Evolutionary conservation across 30 jellyfish, hydroid and myxozoan species (phyloP).

Genomic region (Phacellophora camtschatica): DNA sequence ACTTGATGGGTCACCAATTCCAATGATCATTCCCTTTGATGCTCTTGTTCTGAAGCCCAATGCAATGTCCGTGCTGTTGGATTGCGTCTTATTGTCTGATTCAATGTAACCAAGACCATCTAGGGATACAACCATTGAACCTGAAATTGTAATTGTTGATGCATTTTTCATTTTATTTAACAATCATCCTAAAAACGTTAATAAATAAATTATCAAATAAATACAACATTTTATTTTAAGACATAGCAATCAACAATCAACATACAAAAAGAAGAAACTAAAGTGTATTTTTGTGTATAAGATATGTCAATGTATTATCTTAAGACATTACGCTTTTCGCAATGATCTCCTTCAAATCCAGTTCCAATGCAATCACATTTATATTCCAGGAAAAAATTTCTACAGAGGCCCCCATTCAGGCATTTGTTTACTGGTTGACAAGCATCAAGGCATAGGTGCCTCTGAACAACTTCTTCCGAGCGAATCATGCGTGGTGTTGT

Average conservation of each 20-base stretch:
- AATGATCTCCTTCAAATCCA: conserved; percentile 33
- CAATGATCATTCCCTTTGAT: conserved; percentile 58
- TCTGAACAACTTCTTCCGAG: conserved; percentile 10
- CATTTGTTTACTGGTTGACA: conserved; percentile 23
- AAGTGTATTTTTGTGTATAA: too few relatives aligned
- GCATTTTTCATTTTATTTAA: too few relatives aligned
- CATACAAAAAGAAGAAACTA: too few relatives aligned
- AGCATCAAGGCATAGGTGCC: conserved; percentile 55
- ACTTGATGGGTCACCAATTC: conserved; percentile 38
- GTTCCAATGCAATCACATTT: conserved; percentile 61
- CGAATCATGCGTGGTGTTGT: conserved; percentile 9
- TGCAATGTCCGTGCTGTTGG: conserved; percentile 39
- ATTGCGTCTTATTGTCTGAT: not conserved
- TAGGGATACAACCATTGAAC: conserved; percentile 5
- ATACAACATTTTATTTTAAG: too few relatives aligned
- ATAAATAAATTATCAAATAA: too few relatives aligned
- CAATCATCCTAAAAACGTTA: too few relatives aligned
- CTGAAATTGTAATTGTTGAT: too few relatives aligned
- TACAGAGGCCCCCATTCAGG: conserved; percentile 27
- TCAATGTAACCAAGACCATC: conserved; percentile 48
- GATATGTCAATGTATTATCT: too few relatives aligned
- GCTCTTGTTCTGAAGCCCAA: conserved; percentile 60
- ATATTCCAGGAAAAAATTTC: conserved; percentile 11
- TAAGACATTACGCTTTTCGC: conserved; percentile 57
- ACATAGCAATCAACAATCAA: too few relatives aligned